Conservation (phyloP, 2,888 invertebrate species). For the Epirrhoe tristata region DNA sequence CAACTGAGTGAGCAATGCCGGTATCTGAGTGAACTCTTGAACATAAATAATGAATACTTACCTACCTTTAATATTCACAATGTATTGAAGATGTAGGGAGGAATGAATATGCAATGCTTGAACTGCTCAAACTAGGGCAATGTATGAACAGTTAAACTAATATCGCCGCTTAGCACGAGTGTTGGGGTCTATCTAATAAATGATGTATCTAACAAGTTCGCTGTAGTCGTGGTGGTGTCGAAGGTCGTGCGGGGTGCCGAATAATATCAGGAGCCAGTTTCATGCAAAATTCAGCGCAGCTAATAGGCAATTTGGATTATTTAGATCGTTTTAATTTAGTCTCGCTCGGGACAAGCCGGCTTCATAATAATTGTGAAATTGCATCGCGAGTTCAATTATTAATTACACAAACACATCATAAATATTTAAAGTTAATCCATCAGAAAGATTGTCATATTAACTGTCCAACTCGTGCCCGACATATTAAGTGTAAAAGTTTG, state of each 20-base stretch:
- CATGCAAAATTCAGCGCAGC: conserved; percentile 2
- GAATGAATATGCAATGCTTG: background rate
- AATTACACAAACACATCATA: background rate
- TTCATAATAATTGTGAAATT: conserved; percentile 1
- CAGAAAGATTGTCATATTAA: background rate
- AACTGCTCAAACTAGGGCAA: background rate
- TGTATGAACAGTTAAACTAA: background rate
- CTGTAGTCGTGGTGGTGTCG: background rate
- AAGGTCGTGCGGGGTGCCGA: background rate
- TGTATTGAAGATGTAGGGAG: background rate
- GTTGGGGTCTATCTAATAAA: background rate
- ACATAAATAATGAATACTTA: background rate
- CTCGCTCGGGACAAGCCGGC: background rate
- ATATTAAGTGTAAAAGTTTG: background rate
- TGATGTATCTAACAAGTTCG: background rate
- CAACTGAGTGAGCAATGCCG: background rate
- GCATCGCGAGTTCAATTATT: background rate
- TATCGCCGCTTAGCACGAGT: background rate
- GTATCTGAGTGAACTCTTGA: background rate
- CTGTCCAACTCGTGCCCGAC: background rate
- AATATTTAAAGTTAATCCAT: background rate
- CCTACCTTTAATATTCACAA: background rate
- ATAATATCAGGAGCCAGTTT: conserved; percentile 1
- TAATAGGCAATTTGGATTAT: conserved; percentile 22
- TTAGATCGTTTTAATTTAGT: conserved; percentile 17